A percentile compares a stretch with the other conserved stretches of the same genome.
phyloP scores from a whole-genome alignment of 2,797 vertebrate species.

The Holocentrus rufus region DNA sequence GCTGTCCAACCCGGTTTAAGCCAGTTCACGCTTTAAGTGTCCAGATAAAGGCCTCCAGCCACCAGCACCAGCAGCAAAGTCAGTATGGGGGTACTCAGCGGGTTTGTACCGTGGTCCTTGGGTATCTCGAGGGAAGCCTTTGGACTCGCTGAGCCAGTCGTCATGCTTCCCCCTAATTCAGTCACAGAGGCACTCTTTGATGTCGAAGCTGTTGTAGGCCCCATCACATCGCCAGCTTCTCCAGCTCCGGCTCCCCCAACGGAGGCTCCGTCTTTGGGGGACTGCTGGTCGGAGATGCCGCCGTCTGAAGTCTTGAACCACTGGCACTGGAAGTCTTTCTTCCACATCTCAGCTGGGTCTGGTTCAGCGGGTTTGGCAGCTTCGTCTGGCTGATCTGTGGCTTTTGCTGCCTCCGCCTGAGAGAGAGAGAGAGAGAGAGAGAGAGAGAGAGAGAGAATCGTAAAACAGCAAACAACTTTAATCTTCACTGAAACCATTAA shows the following conservation, averaged over 20 bases:
- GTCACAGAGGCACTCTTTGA: conserved; percentile 61
- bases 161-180: conserved; percentile 44
- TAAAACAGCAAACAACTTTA: not conserved
- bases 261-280: conserved; percentile 72
- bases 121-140: conserved; percentile 40
- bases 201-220: conserved; percentile 32
- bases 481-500: not conserved
- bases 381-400: conserved; percentile 71
- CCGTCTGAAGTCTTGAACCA: conserved; percentile 80
- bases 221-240: conserved; percentile 17
- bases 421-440: not conserved
- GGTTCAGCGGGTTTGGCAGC: conserved; percentile 64
- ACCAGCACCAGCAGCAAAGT: conserved; percentile 61
- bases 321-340: conserved; percentile 83
- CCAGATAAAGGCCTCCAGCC: conserved; percentile 44
- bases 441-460: conserved; percentile 9
- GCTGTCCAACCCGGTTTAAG: conserved; percentile 19
- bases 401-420: conserved; percentile 66
- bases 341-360: conserved; percentile 79
- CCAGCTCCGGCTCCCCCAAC: conserved; percentile 22
- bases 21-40: conserved; percentile 50
- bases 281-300: conserved; percentile 78
- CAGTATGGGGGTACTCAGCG: conserved; percentile 24
- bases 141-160: conserved; percentile 22
- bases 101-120: conserved; percentile 32